Conservation (phyloP, 1,140 invertebrate species). For the Paraescarpia echinospica region DNA sequence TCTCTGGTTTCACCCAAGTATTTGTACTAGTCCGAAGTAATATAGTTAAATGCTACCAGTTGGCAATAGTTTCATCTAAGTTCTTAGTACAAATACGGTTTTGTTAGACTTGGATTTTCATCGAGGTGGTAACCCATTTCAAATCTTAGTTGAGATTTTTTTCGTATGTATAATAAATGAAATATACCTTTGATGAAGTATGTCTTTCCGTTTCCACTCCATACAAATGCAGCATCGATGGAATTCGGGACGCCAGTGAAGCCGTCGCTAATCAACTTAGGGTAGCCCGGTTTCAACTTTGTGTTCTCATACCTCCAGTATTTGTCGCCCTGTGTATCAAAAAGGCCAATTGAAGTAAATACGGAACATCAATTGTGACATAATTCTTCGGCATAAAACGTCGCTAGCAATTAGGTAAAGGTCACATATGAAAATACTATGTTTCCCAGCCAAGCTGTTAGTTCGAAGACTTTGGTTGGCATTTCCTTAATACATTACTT, state of each 20-base stretch:
- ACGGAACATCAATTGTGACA: not conserved
- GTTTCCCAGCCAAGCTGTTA: not conserved
- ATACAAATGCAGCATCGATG: constrained; percentile 86
- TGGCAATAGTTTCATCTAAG: too few species aligned
- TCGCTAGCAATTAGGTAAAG: not conserved
- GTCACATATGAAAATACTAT: too few species aligned
- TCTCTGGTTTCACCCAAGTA: too few species aligned
- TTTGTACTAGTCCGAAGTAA: too few species aligned
- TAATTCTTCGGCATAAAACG: not conserved
- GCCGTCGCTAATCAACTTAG: constrained; percentile 20
- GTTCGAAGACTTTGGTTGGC: not conserved
- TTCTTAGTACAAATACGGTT: too few species aligned
- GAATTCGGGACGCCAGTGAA: constrained; percentile 56
- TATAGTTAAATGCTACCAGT: too few species aligned
- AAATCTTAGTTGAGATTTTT: too few species aligned
- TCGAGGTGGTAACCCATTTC: too few species aligned
- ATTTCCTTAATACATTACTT: not conserved
- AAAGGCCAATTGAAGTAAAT: not conserved
- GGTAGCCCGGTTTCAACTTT: constrained; percentile 60
- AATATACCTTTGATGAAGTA: constrained; percentile 84
- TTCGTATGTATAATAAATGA: too few species aligned
- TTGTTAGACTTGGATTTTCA: too few species aligned
- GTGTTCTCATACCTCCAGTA: constrained; percentile 14
- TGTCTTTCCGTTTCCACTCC: constrained; percentile 93
- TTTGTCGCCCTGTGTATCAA: not conserved